These are phyloP conservation scores for Pogonomyrmex barbatus DNA, from an alignment of 1,140 invertebrate genomes.

Conservation along the genomic window DNA sequence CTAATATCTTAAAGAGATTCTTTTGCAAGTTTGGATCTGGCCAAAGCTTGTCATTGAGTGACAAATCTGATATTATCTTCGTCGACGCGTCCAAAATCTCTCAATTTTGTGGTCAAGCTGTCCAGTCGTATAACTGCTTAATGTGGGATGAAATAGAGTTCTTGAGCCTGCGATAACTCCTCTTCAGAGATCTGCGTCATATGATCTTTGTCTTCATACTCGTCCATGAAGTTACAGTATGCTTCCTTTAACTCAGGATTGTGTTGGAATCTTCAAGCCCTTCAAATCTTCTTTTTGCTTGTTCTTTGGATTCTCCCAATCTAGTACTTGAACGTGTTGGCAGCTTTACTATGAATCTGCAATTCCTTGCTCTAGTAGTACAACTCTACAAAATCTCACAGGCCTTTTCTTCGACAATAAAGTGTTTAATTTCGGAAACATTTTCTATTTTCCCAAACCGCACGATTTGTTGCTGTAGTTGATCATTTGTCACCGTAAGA, in stretches of 20 bases:
- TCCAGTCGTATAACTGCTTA: background rate
- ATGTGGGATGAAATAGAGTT: slow-evolving; percentile 11
- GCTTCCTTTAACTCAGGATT: background rate
- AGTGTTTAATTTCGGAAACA: too few relatives aligned
- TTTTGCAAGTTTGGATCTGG: slow-evolving; percentile 37
- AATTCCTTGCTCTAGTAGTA: background rate
- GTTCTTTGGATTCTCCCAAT: background rate
- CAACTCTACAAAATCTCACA: too few relatives aligned
- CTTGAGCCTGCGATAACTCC: background rate
- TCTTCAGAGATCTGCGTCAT: background rate
- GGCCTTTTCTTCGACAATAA: too few relatives aligned
- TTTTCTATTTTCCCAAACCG: too few relatives aligned
- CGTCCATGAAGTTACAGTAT: slow-evolving; percentile 4
- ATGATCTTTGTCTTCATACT: background rate
- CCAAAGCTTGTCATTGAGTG: background rate
- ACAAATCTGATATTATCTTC: background rate
- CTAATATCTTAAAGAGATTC: slow-evolving; percentile 32
- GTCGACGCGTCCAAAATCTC: slow-evolving; percentile 21
- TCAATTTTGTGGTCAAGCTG: background rate
- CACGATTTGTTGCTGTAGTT: too few relatives aligned
- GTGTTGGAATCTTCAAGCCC: background rate
- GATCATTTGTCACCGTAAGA: too few relatives aligned
- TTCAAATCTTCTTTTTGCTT: background rate
- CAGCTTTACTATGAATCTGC: background rate
- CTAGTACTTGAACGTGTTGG: background rate